Base-by-base conservation (phyloP, 1,140 invertebrate species). In the Condylostylus longicornis region DNA sequence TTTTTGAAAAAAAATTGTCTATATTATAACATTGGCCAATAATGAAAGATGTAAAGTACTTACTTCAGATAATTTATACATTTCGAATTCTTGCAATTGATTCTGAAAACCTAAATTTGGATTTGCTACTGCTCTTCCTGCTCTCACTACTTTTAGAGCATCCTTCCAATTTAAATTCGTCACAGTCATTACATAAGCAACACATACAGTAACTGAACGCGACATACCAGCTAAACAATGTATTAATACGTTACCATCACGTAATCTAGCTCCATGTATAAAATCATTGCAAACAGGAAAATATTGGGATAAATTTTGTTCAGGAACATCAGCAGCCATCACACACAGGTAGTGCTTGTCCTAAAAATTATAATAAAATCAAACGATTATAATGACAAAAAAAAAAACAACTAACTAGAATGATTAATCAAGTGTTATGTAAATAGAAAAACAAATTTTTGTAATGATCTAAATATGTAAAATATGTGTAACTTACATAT, bases 171-270 rank as follows among this genome's bases (percentile, higher is more conserved):
- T 79, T n/a, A 95, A 68, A 43, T 77, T 71, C 8, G 90, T 93
- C 22, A 82, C 84, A 31, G 83, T 85, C 89, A 96, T 95, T 37
- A 97, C 83, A 62, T 58, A 58, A 10, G 55, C 55, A 18, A 93
- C 85, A 0, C 85, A 82, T 17, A 96, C 79, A 0, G 91, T 95
- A 21, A 95, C 90, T 54, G 88, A 94, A 14, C 91, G 72, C 1
- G 90, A 95, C 76, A 96, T 91, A 13, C 93, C 93, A 2, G 91
- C 91, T 54, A 97, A 65, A 64, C 91, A 97, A 60, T 97, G 91
- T 50, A 97, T 89, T 12, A 97, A 70, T 21, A 97, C 90, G 57
- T 82, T 83, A 40, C 90, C 89, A 40, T 88, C 85, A 22, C 81
- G 69, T 1, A 89, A 64, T 34, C 91, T 66, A 1, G 89, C 90